phyloP scores from a whole-genome alignment of 2,797 vertebrate species.

The Peromyscus eremicus region DNA sequence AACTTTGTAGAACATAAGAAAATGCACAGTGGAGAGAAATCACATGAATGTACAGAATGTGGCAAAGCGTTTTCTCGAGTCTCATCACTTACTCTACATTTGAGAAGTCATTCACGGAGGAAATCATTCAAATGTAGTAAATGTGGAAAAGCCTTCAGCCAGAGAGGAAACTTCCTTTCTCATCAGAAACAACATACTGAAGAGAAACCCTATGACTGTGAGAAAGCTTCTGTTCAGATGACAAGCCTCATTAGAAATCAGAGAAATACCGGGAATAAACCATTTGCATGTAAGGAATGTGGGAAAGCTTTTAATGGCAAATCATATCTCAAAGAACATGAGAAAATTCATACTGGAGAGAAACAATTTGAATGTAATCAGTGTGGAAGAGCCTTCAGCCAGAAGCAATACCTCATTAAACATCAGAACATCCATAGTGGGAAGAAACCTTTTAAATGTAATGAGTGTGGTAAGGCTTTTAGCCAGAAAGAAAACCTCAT shows the following conservation, averaged over 20 bases:
- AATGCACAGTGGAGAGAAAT: constrained; percentile 76
- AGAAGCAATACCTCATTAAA: constrained; percentile 84
- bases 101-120: constrained; percentile 93
- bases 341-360: constrained; percentile 85
- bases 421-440: constrained; percentile 85
- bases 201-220: constrained; percentile 82
- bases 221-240: constrained; percentile 80
- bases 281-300: constrained; percentile 82
- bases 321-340: constrained; percentile 83
- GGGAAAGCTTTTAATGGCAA: constrained; percentile 83
- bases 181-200: constrained; percentile 81
- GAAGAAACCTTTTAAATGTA: constrained; percentile 83
- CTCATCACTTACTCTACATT: constrained; percentile 93
- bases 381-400: constrained; percentile 84
- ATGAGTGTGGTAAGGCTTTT: constrained; percentile 84
- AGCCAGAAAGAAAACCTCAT: constrained; percentile 85
- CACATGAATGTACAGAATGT: constrained; percentile 90
- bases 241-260: constrained; percentile 73
- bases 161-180: constrained; percentile 73
- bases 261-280: constrained; percentile 80
- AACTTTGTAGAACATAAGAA: constrained; percentile 74
- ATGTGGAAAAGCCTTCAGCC: constrained; percentile 92
- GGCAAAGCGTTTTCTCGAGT: constrained; percentile 92
- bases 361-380: constrained; percentile 85
- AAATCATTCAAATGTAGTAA: constrained; percentile 90